Conservation (phyloP, 2,888 invertebrate genomes). For the Leuctra nigra region DNA sequence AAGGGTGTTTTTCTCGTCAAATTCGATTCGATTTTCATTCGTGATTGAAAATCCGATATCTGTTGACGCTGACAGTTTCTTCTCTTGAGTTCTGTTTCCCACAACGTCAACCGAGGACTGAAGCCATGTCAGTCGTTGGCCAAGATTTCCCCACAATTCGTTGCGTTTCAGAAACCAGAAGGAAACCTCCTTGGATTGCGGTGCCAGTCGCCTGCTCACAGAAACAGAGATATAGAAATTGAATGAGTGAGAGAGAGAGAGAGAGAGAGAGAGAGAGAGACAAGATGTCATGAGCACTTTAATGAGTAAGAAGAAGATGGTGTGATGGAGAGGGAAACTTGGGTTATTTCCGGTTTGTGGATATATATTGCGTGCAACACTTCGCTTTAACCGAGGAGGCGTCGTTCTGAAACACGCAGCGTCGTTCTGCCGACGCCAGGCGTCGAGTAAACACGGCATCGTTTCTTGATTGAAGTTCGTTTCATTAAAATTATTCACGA, state of each 20-base stretch:
- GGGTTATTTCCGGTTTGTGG: constrained; percentile 11
- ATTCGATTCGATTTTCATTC: too few relatives aligned
- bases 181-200: constrained; percentile 16
- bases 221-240: too few relatives aligned
- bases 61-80: too few relatives aligned
- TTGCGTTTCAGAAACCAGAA: constrained; percentile 19
- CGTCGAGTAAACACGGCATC: too few relatives aligned
- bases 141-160: constrained; percentile 24
- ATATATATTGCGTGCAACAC: background rate
- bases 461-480: too few relatives aligned
- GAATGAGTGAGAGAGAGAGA: background rate
- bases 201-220: constrained; percentile 27
- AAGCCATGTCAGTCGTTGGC: constrained; percentile 21
- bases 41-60: too few relatives aligned
- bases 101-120: background rate
- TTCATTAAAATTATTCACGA: too few relatives aligned
- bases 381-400: background rate
- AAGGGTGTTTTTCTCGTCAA: too few relatives aligned
- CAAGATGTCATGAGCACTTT: background rate
- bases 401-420: background rate
- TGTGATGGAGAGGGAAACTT: background rate
- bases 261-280: background rate
- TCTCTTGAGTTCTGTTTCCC: background rate
- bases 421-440: too few relatives aligned
- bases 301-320: too few relatives aligned